Base-by-base conservation (phyloP, 2,888 invertebrate species). In the Spodoptera picta region DNA sequence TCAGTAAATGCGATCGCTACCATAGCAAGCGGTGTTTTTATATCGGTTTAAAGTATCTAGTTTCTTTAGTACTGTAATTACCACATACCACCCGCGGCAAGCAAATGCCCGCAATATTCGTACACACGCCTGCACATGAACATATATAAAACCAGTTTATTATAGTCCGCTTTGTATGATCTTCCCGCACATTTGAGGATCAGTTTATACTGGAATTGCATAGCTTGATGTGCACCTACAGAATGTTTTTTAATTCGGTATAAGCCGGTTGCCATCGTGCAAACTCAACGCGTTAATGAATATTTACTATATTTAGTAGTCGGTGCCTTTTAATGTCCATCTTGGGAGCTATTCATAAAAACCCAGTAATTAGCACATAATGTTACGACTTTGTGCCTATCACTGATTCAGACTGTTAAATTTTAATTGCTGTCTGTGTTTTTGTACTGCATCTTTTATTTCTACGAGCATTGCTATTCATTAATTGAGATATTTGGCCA, bases 251-350 rank as follows among this genome's bases (percentile, higher is more conserved):
- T 14, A 45, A 64, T 73, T 83, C 72, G 58, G 60, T 63, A 59
- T 68, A 62, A 85, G 81, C 84, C 83, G 81, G 84, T 83, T 81
- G 78, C 75, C 75, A 71, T 72, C 74, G 74, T 77, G 73, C 80
- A 79, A 78, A 83, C 73, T 73, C 69, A 74, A 75, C 78, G 76
- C 79, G 76, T 69, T 86, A 88, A 90, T 89, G 85, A 88, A 86
- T 88, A 89, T 89, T 88, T 84, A 85, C 84, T 82, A 79, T 83
- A 83, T 81, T 81, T 82, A 80, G 76, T 76, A 54, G 79, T 71
- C 84, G 81, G 84, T 65, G 58, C 73, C 81, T 84, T 83, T 83
- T 81, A 79, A 73, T 69, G 67, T 53, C 73, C 62, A 71, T 78
- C 69, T 81, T 73, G 67, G 72, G 64, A 77, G 61, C 56, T 61